Base-by-base conservation (phyloP, 2,797 vertebrate genomes). In the Enteromius afrohamiltoni region DNA sequence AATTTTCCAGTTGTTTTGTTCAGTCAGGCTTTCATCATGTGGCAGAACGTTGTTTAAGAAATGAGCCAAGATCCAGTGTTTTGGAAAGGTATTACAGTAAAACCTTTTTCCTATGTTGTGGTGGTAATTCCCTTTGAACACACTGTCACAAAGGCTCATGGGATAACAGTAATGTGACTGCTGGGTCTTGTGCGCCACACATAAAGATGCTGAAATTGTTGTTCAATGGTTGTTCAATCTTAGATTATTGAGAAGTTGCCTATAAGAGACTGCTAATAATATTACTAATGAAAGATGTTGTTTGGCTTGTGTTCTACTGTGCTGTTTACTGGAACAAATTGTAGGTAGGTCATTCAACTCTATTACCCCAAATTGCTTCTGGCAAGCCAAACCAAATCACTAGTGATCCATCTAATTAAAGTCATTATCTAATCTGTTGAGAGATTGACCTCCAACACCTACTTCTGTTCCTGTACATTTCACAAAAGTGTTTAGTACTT, bases 81-180 rank as follows among this genome's bases (percentile, higher is more conserved):
- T 83, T 68, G 42, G 60, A 53, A 80, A 47, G 16, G 16, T 49
- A 79, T 86, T 79, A 81, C 26, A 85, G 79, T 85, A 80, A 85
- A 82, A 73, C 16, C 31, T 8, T 67, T 68, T 74, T 73, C 74
- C 83, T 83, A 73, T 80, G 76, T 83, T 79, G 76, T 85, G 21
- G 40, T 77, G 80, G 26, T 69, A 78, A 85, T 83, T 71, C 60
- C 42, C 58, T 70, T 67, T 62, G 51, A 86, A 49, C 69, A 64
- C 47, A 31, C 51, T 62, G 77, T 83, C 75, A 78, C 14, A 83
- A 62, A 79, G 60, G 37, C 42, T 51, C 67, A 69, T 55, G 53
- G 62, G 70, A 75, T 76, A 71, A 64, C 23, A 37, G 68, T 34
- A 47, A 64, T 55, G 34, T 58, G 70, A 45, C 70, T 80, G 29